Evolutionary conservation across 2,888 invertebrate species (phyloP), one percentile per base, ranked within the genome.

Genomic region (Acleris holmiana): DNA sequence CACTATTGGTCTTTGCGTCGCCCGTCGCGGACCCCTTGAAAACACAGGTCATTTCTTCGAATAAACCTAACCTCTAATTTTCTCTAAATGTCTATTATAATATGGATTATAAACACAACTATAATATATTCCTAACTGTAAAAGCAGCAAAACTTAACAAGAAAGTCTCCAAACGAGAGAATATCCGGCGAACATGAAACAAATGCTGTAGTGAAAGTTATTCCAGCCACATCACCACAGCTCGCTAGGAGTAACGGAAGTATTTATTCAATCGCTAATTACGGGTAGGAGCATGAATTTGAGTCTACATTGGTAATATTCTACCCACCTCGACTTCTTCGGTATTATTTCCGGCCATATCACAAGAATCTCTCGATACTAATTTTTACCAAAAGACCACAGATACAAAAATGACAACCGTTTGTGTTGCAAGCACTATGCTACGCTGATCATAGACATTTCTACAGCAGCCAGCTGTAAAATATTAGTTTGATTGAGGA

Each of bases 291-390:
- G 40, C 60, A 70, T 25, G 58, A 72, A 70, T 70, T 69, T 61
- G 57, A 54, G 25, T 55, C 57, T 61, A 44, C 65, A 71, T 62
- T 73, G 74, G 70, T 68, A 21, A 71, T 67, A 66, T 70, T 72
- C 77, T 84, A 86, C 86, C 88, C 90, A 94, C 94, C 93, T 94
- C 93, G 76, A 94, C 93, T 86, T 94, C 93, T 82, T 94, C 93
- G 70, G 88, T 86, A 87, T 89, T 94, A 89, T 93, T 94, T 82
- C 93, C 93, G 93, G 94, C 94, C 94, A 94, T 94, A 85, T 93
- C 91, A 93, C 90, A 90, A 84, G 78, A 88, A 84, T 85, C 81
- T 85, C 84, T 79, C 77, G 79, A 82, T 78, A 85, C 78, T 81
- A 84, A 79, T 82, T 88, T 79, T 86, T 81, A 78, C 76, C 77